phyloP scores from a whole-genome alignment of 37 sponge, comb jelly and placozoan genomes.

The Mnemiopsis leidyi region DNA sequence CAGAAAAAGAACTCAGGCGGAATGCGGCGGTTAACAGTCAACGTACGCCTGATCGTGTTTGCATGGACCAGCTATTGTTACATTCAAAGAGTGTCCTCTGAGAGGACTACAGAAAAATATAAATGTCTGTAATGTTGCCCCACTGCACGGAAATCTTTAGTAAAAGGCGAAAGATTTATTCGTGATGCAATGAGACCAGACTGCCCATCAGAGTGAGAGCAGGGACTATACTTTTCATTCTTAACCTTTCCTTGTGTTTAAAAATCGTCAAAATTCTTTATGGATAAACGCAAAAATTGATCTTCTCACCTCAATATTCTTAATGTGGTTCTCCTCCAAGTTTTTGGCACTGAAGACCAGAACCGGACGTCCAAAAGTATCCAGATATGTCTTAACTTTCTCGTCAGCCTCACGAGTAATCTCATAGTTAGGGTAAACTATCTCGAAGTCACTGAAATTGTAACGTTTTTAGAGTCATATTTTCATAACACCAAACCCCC shows the following conservation, averaged over 20 bases:
- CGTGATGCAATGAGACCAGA: conserved; percentile 58
- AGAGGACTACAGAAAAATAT: conserved; percentile 54
- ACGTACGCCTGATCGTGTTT: no score
- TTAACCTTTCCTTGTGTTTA: background rate
- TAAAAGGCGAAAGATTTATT: conserved; percentile 64
- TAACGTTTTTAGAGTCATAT: background rate
- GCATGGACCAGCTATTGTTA: no score
- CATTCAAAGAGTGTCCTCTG: background rate
- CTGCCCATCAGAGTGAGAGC: background rate
- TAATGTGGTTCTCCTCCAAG: conserved; percentile 93
- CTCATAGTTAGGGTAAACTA: conserved; percentile 68
- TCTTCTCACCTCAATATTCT: conserved; percentile 76
- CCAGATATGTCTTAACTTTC: conserved; percentile 80
- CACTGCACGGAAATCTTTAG: conserved; percentile 64
- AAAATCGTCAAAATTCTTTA: background rate
- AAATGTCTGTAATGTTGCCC: conserved; percentile 46
- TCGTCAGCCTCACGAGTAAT: conserved; percentile 66
- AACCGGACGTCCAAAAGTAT: conserved; percentile 91
- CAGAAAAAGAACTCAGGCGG: no score
- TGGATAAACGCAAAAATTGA: background rate
- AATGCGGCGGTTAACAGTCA: no score
- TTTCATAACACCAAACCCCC: background rate
- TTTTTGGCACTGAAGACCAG: conserved; percentile 70
- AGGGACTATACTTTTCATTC: background rate
- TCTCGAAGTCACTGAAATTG: conserved; percentile 67